phyloP scores from a whole-genome alignment of 2,888 invertebrate genomes.

The Smittia aterrima region DNA sequence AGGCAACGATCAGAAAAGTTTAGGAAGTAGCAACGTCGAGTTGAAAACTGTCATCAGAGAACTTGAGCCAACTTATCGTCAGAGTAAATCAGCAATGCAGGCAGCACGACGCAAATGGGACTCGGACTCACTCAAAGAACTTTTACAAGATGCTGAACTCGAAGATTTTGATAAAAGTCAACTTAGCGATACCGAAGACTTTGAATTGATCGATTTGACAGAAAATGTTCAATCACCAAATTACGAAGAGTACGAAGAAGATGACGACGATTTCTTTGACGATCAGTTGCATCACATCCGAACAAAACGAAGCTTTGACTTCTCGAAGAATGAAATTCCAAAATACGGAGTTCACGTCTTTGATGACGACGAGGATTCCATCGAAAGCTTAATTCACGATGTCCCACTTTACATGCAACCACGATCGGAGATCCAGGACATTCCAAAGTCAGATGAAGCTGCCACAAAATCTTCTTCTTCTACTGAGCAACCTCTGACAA shows the following conservation, averaged over 20 bases:
- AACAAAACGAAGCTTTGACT: not conserved
- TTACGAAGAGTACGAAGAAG: slow-evolving; percentile 28
- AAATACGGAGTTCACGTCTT: not conserved
- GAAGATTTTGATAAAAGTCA: slow-evolving; percentile 23
- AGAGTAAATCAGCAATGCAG: slow-evolving; percentile 36
- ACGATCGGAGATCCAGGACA: not conserved
- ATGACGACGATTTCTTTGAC: slow-evolving; percentile 29
- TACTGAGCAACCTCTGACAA: not conserved
- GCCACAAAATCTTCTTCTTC: not conserved
- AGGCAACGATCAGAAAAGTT: not conserved
- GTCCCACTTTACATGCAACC: slow-evolving; percentile 4
- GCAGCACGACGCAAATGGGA: slow-evolving; percentile 28
- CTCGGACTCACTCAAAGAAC: not conserved
- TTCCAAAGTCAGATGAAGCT: not conserved
- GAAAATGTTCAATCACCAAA: not conserved
- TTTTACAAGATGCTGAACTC: slow-evolving; percentile 25
- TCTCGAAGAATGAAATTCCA: slow-evolving; percentile 22
- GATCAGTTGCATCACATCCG: not conserved
- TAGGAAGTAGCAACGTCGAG: slow-evolving; percentile 18
- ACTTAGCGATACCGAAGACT: slow-evolving; percentile 5
- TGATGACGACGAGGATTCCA: slow-evolving; percentile 20
- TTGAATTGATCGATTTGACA: slow-evolving; percentile 30
- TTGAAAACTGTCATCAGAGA: slow-evolving; percentile 41
- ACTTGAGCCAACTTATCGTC: slow-evolving; percentile 42
- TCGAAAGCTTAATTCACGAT: slow-evolving; percentile 3